Base-by-base conservation (phyloP, 2,888 invertebrate species). In the Belgica antarctica region DNA sequence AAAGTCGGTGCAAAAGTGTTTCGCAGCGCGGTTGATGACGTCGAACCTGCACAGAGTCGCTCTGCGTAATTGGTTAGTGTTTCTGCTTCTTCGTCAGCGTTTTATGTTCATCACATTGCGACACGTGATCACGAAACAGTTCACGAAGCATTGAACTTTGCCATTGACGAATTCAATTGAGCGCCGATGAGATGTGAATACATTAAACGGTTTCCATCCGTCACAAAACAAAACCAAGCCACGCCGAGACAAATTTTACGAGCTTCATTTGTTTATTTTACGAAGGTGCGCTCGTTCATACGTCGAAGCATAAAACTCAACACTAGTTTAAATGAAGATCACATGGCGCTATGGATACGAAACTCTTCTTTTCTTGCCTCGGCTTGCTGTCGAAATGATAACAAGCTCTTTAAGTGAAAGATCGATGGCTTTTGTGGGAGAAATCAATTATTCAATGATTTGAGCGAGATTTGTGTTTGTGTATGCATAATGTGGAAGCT, bases 371-470 rank as follows among this genome's bases (percentile, higher is more conserved):
- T 12, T 34, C 7, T 34, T 12, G 34, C 12, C 34, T 34, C 34
- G n/a, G n/a, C n/a, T n/a, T n/a, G n/a, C 10, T 41, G 41, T 41
- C 41, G 15, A 15, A 5, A 15, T 15, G 41, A 41, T 41, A 41
- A 41, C 41, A n/a, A n/a, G 41, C 41, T n/a, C n/a, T 15, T 41
- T 41, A 41, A 41, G 10, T 10, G 41, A n/a, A 41, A 41, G 41
- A 41, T 41, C 41, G 10, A 41, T 41, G 41, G 41, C 41, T 41
- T 41, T 4, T 41, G 41, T 5, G 41, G 10, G 31, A 19, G 27
- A 62, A 62, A 62, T 62, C 62, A 62, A 62, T 62, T 62, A 62
- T 62, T 62, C 62, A 62, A 31, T 62, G 31, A 31, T n/a, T n/a
- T n/a, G 41, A 10, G 41, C 15, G 24, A 34, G 62, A 62, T 62